Base-by-base conservation (phyloP, 2,113 vertebrate genomes). In the Candoia aspera region DNA sequence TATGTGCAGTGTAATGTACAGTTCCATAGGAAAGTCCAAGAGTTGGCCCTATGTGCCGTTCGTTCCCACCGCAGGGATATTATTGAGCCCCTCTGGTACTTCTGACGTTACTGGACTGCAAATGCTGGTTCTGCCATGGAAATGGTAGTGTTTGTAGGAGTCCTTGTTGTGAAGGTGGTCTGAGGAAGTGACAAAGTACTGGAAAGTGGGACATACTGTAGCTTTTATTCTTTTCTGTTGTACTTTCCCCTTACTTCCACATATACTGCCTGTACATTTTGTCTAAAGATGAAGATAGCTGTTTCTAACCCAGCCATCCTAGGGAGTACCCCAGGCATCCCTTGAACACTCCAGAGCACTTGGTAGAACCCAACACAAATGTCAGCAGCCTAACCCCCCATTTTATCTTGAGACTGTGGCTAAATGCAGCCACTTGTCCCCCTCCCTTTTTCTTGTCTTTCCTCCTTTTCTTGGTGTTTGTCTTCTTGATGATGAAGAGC, bases 191-290 rank as follows among this genome's bases (percentile, higher is more conserved):
- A 90, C 29, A 10, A 92, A 86, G 73, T 86, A 21, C n/a, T 85
- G 37, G 88, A n/a, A 64, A 88, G 60, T 1, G 64, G 60, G 21
- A 10, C 79, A 90, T 89, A n/a, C n/a, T n/a, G n/a, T n/a, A 86
- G n/a, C 90, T 95, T 93, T 86, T 87, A 46, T 46, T 88, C 23
- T 89, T 86, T 0, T 91, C 23, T 93, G 91, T 17, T 17, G 68
- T 49, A 64, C 54, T 90, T 90, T 26, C n/a, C n/a, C 60, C 12
- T 46, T 62, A 26, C 26, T 87, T 86, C 42, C 42, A 2, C 42
- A 42, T 42, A 42, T 93, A 64, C 92, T 91, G 87, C 60, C 84
- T 86, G 91, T 64, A 54, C 55, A 73, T 79, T 79, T 37, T 79
- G 33, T 42, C 17, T 42, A 79, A 79, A 10, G 8, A 19, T 79